Evolutionary conservation across 2,113 vertebrate genomes (phyloP), one percentile per base, ranked within the genome.

Genomic region (Petromus typicus): DNA sequence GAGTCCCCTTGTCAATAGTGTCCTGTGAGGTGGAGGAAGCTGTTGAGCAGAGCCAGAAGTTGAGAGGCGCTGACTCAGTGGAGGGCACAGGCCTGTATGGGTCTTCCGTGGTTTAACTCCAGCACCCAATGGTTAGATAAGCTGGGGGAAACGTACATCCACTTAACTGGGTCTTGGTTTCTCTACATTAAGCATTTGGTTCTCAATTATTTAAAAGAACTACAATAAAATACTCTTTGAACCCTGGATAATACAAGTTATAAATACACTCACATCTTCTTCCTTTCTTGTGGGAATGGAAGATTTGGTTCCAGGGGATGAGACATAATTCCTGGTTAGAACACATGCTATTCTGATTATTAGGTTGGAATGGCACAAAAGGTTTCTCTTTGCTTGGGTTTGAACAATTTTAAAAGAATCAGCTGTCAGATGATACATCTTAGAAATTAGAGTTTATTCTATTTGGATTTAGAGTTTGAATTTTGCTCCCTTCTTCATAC

Each of bases 401-500:
- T 93, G n/a, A 87, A 71, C 45, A 71, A 80, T 89, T 89, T 71
- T 18, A 66, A 85, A 89, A 32, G 23, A 80, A 57, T 18, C 67
- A 89, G 5, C 14, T 92, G 25, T n/a, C 32, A 63, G 57, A 56
- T 11, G 30, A 78, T 56, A 69, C 1, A 30, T 73, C 69, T 83
- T 79, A 73, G 69, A 54, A 89, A 73, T 63, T 83, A 63, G n/a
- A 63, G 32, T 17, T 32, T 76, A 76, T 48, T 76, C 43, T 76
- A 76, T 48, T 79, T 84, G 45, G 51, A 84, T 79, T 84, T 84
- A 79, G 83, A 78, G 88, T 91, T 61, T 71, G 37, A 81, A 59
- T 81, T 32, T 59, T 81, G 22, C 56, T 14, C 3, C n/a, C 27
- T 63, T 20, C 51, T 69, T 80, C 37, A 80, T 59, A 48, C 40